Evolutionary conservation across 2,888 invertebrate species (phyloP), one percentile per base, ranked within the genome.

Genomic region (Pachydiplax longipennis): DNA sequence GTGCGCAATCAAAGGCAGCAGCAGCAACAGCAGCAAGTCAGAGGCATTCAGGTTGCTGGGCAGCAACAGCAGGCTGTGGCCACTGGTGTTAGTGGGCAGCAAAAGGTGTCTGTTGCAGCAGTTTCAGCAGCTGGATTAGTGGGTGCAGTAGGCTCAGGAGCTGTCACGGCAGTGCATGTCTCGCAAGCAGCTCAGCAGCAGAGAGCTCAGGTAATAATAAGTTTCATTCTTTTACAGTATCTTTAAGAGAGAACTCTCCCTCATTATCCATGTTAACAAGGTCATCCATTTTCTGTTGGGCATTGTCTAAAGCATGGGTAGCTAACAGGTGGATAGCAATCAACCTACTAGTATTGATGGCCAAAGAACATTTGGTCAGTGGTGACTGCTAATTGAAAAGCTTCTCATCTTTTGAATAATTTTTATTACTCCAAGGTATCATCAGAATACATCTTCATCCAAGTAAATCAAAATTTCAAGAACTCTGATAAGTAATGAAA

Each of bases 81-180:
- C 94, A 37, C 61, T 87, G 92, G 93, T n/a, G 81, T n/a, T 94
- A 37, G 61, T 87, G 92, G 92, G 13, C 93, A 93, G 15, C 94
- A 94, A 90, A 94, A 94, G 91, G 93, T 93, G 13, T 93, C 94
- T 0, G 94, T 94, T 0, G 93, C 94, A 0, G 94, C 94, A 5
- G 93, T 94, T 0, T 92, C 93, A 0, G 91, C 91, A 22, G 90
- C 91, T 25, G 92, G 94, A 2, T 80, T 80, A 35, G 90, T 80
- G 18, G 80, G 80, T n/a, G 35, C 25, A 22, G 90, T 61, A 15
- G 73, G 61, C 15, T n/a, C 31, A 31, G 92, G 93, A 80, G 92
- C 92, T 12, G 92, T 92, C 31, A 92, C 92, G 18, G 92, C 92
- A 37, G 92, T 92, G 37, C 92, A 92, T 90, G 92, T 92, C 18